Conservation (phyloP, 2,113 vertebrate genomes). For the Benitochromis conjunctus region DNA sequence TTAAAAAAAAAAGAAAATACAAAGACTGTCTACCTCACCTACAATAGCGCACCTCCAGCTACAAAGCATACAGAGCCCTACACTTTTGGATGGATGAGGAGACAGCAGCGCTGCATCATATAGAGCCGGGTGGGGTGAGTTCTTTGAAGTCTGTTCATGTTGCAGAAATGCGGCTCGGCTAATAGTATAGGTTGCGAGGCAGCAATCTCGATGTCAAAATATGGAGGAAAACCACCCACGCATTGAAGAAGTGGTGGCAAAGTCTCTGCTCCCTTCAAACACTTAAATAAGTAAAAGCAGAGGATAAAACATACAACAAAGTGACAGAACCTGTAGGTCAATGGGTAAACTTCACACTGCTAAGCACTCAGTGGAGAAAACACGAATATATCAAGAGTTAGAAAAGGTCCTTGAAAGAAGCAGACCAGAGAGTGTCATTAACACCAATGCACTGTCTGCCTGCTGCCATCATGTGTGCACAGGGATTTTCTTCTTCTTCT, state of each 20-base stretch:
- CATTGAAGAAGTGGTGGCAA: background rate
- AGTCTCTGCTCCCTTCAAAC: background rate
- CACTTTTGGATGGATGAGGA: constrained; percentile 6
- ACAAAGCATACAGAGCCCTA: background rate
- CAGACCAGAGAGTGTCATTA: background rate
- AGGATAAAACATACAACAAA: background rate
- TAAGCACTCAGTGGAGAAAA: constrained; percentile 6
- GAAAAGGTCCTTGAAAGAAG: background rate
- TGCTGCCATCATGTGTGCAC: background rate
- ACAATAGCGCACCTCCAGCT: constrained; percentile 15
- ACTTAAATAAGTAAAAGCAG: constrained; percentile 2
- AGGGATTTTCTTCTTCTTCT: background rate
- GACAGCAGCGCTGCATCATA: background rate
- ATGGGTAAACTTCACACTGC: background rate
- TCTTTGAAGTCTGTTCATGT: background rate
- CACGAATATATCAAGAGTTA: constrained; percentile 7
- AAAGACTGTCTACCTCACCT: constrained; percentile 27
- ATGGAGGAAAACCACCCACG: background rate
- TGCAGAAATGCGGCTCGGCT: background rate
- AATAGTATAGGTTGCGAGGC: background rate
- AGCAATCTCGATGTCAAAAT: background rate
- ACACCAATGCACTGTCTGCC: background rate
- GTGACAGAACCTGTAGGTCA: background rate
- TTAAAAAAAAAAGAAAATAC: constrained; percentile 60
- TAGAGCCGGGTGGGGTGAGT: background rate